These are phyloP conservation scores for Chrysocyon brachyurus DNA, from an alignment of 2,797 vertebrate genomes.

Conservation along the genomic window DNA sequence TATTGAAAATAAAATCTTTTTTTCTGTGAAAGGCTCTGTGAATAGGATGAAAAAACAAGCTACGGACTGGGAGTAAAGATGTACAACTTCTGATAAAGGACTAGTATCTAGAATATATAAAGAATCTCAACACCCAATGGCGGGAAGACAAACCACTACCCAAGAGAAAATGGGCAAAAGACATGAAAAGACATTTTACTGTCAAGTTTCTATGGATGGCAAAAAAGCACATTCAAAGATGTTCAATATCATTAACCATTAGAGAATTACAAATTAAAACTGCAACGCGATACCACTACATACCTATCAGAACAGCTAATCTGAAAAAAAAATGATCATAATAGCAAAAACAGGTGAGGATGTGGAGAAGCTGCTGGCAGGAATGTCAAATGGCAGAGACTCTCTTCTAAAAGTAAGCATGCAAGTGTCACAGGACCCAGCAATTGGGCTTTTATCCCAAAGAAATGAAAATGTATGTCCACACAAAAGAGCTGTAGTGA, in stretches of 20 bases:
- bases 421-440: background rate
- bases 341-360: background rate
- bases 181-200: background rate
- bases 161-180: background rate
- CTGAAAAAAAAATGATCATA: background rate
- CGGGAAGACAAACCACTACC: background rate
- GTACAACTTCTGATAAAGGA: background rate
- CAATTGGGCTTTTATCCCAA: background rate
- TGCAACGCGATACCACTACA: background rate
- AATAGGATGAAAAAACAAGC: background rate
- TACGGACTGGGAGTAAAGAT: background rate
- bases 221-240: background rate
- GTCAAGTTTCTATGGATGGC: background rate
- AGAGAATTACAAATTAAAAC: background rate
- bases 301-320: background rate
- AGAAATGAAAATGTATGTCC: background rate
- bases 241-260: background rate
- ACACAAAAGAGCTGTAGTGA: background rate
- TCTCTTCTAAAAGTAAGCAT: background rate
- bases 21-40: background rate
- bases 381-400: background rate
- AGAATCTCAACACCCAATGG: background rate
- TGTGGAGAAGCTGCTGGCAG: background rate
- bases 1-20: background rate
- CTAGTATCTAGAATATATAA: constrained; percentile 29